Evolutionary conservation across 1,140 invertebrate genomes (phyloP), one percentile per base, ranked within the genome.

Genomic region (Olivierus martensii): DNA sequence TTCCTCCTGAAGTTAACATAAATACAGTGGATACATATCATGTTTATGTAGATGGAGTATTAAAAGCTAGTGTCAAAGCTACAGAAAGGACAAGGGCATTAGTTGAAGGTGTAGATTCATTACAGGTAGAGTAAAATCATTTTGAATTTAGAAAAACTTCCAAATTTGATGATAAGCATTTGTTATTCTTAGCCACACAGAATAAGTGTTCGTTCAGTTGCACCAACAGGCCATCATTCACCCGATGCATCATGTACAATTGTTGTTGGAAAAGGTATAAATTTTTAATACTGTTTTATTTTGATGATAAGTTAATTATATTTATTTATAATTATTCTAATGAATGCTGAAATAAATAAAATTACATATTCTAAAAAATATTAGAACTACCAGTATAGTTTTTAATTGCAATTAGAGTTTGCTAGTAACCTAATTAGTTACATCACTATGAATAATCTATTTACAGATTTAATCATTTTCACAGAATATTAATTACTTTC

Each of bases 101-200:
- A 28, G 83, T 99, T 47, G 95, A 99, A 77, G 91, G 91, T 46
- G 89, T 99, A 46, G 89, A 95, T 68, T 89, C 87, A 44, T 87
- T 82, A 14, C 28, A 35, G 44, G 56, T 58, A 50, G 44, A 2
- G 9, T 28, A 2, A 28, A 28, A 28, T 28, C 4, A 28, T 28
- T 28, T 28, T 28, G 28, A 28, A 6, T 28, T 28, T 28, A 28
- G 9, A 28, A 28, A 28, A 28, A 28, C 4, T 1, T 28, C 9
- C 9, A 28, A 28, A 6, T 28, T 9, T 28, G 28, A 28, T 28
- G 9, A 28, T 28, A 28, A 28, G 28, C n/a, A 48, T 45, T 51
- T 12, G 11, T 58, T 60, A 41, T 19, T 56, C 52, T 41, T 34
- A 95, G 90, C 84, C 89, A 56, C 92, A 97, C 73, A 79, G 93